Conservation (phyloP, 2,888 invertebrate genomes). For the Volucella inflata region DNA sequence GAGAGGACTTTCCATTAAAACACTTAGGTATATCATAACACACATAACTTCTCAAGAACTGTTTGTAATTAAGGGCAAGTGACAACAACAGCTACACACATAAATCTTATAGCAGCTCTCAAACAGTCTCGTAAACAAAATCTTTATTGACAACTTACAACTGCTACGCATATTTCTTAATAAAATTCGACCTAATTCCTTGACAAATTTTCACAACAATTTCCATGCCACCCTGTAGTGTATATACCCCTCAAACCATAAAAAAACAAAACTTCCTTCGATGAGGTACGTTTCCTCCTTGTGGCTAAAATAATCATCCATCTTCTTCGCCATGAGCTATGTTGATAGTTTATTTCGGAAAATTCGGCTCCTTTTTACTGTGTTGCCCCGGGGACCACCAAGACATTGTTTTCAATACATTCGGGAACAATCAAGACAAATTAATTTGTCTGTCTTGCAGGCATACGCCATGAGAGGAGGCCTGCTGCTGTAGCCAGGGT, state of each 20-base stretch:
- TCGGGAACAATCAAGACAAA: slow-evolving; percentile 73
- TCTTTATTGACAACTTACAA: slow-evolving; percentile 45
- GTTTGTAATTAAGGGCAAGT: no score
- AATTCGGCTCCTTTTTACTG: slow-evolving; percentile 18
- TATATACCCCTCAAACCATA: background rate
- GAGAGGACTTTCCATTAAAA: no score
- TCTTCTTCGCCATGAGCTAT: slow-evolving; percentile 70
- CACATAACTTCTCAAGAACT: no score
- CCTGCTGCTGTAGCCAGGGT: slow-evolving; percentile 53
- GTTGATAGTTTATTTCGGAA: slow-evolving; percentile 69
- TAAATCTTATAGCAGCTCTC: background rate
- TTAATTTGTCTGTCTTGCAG: slow-evolving; percentile 72
- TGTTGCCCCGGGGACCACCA: slow-evolving; percentile 34
- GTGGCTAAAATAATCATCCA: slow-evolving; percentile 73
- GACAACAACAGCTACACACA: no score
- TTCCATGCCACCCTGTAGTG: slow-evolving; percentile 30
- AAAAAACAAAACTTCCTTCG: background rate
- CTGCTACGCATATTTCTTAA: slow-evolving; percentile 12
- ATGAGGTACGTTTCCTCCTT: slow-evolving; percentile 41
- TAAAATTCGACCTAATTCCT: slow-evolving; percentile 35
- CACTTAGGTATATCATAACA: no score
- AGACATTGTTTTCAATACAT: slow-evolving; percentile 74
- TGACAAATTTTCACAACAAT: slow-evolving; percentile 7
- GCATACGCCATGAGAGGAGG: slow-evolving; percentile 52
- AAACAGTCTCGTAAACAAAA: slow-evolving; percentile 17